These are phyloP conservation scores for Schizopygopsis malacanthus DNA, from an alignment of 2,797 vertebrate genomes.

Conservation along the genomic window DNA sequence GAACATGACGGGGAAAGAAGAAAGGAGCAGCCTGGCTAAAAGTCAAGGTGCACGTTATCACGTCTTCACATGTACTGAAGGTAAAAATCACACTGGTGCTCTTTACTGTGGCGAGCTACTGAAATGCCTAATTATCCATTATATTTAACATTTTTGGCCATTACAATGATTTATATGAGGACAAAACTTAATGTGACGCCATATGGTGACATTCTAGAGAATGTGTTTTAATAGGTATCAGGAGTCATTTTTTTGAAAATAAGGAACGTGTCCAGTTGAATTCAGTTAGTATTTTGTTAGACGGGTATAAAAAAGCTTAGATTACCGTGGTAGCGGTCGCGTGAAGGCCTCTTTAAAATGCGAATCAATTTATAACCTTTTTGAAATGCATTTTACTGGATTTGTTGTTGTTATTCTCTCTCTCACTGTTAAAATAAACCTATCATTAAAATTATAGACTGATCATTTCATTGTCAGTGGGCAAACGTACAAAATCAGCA, in stretches of 20 bases:
- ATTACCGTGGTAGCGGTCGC: no score
- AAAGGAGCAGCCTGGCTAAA: slow-evolving; percentile 1
- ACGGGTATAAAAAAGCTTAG: no score
- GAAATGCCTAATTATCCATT: background rate
- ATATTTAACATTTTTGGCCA: background rate
- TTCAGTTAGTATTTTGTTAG: no score
- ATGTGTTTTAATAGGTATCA: background rate
- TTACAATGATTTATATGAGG: background rate
- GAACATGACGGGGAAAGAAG: slow-evolving; percentile 19
- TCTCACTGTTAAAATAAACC: no score
- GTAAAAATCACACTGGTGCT: slow-evolving; percentile 10
- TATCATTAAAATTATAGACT: no score
- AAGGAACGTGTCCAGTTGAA: no score
- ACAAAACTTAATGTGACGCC: background rate
- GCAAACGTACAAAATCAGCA: no score
- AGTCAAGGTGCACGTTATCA: slow-evolving; percentile 12
- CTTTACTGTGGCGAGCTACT: background rate
- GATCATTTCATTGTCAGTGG: no score
- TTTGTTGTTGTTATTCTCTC: no score
- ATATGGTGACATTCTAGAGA: background rate
- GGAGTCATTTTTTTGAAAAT: background rate
- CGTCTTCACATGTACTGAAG: background rate
- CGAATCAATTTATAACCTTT: no score
- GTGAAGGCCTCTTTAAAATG: no score
- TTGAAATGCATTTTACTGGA: no score